A percentile compares a stretch with the other conserved stretches of the same genome.
These are phyloP conservation scores for Drosophila ezoana DNA, from an alignment of 2,888 invertebrate species.

Conservation along the genomic window DNA sequence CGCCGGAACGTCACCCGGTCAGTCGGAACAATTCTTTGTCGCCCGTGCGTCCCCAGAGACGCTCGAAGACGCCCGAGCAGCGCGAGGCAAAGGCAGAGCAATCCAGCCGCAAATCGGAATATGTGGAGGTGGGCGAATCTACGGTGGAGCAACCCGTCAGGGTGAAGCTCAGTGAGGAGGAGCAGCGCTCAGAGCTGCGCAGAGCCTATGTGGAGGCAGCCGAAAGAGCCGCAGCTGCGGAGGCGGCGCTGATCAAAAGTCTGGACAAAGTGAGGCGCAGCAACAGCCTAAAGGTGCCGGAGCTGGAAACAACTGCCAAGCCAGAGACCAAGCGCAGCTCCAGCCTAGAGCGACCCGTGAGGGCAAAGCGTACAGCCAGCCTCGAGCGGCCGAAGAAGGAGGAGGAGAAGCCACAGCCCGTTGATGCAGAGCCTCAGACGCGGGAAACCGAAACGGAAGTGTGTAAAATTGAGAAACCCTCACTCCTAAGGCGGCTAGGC, in stretches of 20 bases:
- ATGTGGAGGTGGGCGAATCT: constrained; percentile 67
- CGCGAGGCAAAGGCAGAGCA: constrained; percentile 44
- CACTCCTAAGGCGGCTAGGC: constrained; percentile 29
- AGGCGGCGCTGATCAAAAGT: constrained; percentile 51
- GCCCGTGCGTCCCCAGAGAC: constrained; percentile 80
- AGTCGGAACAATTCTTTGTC: constrained; percentile 83
- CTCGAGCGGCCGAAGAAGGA: constrained; percentile 35
- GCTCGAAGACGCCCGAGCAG: constrained; percentile 82
- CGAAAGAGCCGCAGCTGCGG: constrained; percentile 51
- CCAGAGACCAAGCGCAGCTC: constrained; percentile 55
- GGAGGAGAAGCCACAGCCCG: background rate
- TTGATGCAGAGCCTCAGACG: background rate
- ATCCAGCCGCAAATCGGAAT: constrained; percentile 49
- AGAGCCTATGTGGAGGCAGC: constrained; percentile 67
- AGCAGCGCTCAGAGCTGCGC: constrained; percentile 56
- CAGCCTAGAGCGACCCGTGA: constrained; percentile 54
- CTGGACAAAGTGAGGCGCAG: constrained; percentile 60
- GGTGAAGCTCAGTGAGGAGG: constrained; percentile 47
- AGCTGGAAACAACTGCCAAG: constrained; percentile 25
- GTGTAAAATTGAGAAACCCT: constrained; percentile 4
- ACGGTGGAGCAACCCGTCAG: background rate
- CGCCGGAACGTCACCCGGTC: constrained; percentile 58
- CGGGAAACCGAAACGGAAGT: background rate
- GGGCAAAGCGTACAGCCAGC: constrained; percentile 47
- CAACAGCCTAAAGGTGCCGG: constrained; percentile 49